Percentiles rank a stretch among this genome's conserved stretches.
These are phyloP conservation scores for Siniperca obscura DNA, from an alignment of 2,797 vertebrate genomes.

Conservation along the genomic window DNA sequence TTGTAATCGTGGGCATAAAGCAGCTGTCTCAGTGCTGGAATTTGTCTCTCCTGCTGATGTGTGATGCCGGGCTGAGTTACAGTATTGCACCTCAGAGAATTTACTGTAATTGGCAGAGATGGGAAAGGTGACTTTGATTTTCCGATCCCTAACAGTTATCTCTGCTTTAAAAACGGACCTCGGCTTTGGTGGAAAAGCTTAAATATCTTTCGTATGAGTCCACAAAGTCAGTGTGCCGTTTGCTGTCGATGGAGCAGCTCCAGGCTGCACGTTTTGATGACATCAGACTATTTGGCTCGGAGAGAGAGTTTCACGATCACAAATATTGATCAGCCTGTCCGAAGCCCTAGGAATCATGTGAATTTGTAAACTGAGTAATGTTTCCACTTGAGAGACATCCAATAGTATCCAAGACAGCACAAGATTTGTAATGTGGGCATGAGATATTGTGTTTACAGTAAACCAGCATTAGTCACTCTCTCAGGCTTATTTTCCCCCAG, in stretches of 20 bases:
- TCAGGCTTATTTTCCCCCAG: background rate
- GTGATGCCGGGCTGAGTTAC: constrained; percentile 56
- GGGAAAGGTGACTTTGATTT: constrained; percentile 77
- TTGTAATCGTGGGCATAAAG: constrained; percentile 55
- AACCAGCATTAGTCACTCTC: constrained; percentile 56
- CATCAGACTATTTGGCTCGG: constrained; percentile 57
- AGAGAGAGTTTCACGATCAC: constrained; percentile 53
- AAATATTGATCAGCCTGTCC: constrained; percentile 61
- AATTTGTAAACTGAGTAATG: constrained; percentile 69
- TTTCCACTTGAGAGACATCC: constrained; percentile 56
- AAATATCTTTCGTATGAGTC: constrained; percentile 50
- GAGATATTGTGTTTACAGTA: constrained; percentile 62
- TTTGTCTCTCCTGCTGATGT: constrained; percentile 65
- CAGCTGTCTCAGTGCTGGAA: constrained; percentile 62
- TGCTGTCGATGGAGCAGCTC: constrained; percentile 28
- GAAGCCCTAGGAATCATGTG: constrained; percentile 53
- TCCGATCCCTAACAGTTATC: constrained; percentile 61
- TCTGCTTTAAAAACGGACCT: constrained; percentile 57
- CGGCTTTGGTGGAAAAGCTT: constrained; percentile 44
- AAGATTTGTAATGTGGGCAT: constrained; percentile 51
- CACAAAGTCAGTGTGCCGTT: constrained; percentile 53
- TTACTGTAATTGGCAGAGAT: constrained; percentile 67
- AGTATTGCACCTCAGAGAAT: constrained; percentile 64
- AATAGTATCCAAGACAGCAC: constrained; percentile 30
- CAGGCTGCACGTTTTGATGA: constrained; percentile 48